phyloP scores from a whole-genome alignment of 2,888 invertebrate genomes.

The Embidobia sp. region DNA sequence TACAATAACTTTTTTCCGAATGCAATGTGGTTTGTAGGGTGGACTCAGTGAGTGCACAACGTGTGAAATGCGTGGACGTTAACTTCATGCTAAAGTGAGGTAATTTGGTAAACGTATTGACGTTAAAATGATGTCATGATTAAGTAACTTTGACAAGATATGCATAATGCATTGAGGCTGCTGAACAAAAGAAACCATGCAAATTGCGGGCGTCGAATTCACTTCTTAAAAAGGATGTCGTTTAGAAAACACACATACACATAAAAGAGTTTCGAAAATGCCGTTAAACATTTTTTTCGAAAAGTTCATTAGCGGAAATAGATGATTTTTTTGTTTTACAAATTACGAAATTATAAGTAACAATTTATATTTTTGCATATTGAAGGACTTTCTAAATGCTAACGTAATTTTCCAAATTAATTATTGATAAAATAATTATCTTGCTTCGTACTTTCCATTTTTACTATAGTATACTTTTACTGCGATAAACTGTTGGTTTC shows the following conservation, averaged over 20 bases:
- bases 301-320: too few relatives aligned
- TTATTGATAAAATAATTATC: slow-evolving; percentile 21
- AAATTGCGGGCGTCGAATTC: slow-evolving; percentile 11
- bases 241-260: slow-evolving; percentile 5
- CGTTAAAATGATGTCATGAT: slow-evolving; percentile 52
- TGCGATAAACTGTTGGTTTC: slow-evolving; percentile 26
- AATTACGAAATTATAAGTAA: too few relatives aligned
- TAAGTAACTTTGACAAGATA: slow-evolving; percentile 44
- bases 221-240: slow-evolving; percentile 29
- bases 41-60: slow-evolving; percentile 52
- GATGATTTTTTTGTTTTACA: too few relatives aligned
- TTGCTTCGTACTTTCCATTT: slow-evolving; percentile 16
- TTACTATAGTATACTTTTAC: slow-evolving; percentile 16
- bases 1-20: slow-evolving; percentile 30
- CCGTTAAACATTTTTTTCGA: background rate
- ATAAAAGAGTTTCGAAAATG: slow-evolving; percentile 14
- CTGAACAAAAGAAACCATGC: slow-evolving; percentile 41
- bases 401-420: background rate
- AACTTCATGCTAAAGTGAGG: slow-evolving; percentile 26
- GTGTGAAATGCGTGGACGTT: slow-evolving; percentile 58
- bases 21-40: slow-evolving; percentile 15
- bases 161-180: slow-evolving; percentile 41
- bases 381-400: too few relatives aligned
- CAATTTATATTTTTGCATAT: too few relatives aligned
- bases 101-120: slow-evolving; percentile 55